Evolutionary conservation across 2,113 vertebrate genomes (phyloP).

Genomic region (Pterocles burchelli): DNA sequence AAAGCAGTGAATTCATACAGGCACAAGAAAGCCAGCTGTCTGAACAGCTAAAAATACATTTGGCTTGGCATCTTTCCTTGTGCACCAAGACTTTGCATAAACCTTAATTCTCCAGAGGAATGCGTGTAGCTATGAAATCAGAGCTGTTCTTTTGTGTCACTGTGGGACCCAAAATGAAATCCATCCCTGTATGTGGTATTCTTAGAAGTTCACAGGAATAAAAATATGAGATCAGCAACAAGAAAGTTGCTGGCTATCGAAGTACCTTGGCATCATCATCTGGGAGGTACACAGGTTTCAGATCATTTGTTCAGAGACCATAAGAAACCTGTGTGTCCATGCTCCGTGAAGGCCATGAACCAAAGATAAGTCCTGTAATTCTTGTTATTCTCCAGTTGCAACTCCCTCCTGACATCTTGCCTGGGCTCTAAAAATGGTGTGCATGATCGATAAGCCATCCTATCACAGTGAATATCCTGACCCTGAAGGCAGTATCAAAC

Average conservation of each 20-base stretch:
- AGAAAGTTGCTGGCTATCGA: not conserved
- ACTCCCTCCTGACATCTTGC: constrained; percentile 44
- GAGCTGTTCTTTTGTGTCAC: constrained; percentile 51
- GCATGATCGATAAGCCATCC: not conserved
- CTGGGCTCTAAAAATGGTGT: constrained; percentile 53
- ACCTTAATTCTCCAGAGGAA: constrained; percentile 39
- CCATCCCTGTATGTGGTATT: constrained; percentile 9
- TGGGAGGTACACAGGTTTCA: not conserved
- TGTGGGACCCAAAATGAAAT: constrained; percentile 30
- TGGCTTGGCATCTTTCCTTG: constrained; percentile 54
- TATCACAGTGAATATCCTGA: constrained; percentile 44
- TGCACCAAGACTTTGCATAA: constrained; percentile 48
- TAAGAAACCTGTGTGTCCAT: not conserved
- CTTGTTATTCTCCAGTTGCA: constrained; percentile 11
- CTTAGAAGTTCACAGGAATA: constrained; percentile 8
- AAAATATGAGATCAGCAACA: constrained; percentile 4
- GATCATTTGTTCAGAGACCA: not conserved
- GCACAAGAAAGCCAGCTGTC: constrained; percentile 51
- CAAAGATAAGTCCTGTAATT: constrained; percentile 33
- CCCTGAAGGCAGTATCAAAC: constrained; percentile 62
- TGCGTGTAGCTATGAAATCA: constrained; percentile 42
- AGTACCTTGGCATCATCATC: not conserved
- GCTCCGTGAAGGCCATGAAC: not conserved
- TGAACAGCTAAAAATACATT: constrained; percentile 63
- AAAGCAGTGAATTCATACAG: not conserved